Conservation (phyloP, 37 sponge, comb jelly and placozoan genomes). For the Oscarella lobularis region DNA sequence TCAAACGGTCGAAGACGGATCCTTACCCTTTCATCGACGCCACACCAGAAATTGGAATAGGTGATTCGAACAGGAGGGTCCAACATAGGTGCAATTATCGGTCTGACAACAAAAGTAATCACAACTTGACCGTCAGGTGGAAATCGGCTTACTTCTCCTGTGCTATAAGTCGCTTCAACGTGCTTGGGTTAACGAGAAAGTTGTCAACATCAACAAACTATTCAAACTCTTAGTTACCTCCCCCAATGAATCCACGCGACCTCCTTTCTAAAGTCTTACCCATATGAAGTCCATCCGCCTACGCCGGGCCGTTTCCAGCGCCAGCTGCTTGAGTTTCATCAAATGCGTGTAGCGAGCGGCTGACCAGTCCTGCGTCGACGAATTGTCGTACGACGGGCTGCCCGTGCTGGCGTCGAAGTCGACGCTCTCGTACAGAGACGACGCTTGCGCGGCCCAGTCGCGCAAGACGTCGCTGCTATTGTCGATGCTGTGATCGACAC, state of each 20-base stretch:
- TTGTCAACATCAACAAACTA: slow-evolving; percentile 72
- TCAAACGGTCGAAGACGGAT: neutral
- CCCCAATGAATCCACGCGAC: too few species aligned
- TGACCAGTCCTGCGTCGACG: too few species aligned
- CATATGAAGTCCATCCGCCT: slow-evolving; percentile 54
- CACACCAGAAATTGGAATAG: slow-evolving; percentile 78
- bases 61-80: neutral
- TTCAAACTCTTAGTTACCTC: too few species aligned
- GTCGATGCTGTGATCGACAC: too few species aligned
- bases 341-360: slow-evolving; percentile 39
- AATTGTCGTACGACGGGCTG: too few species aligned
- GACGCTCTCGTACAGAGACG: too few species aligned
- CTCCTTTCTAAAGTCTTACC: slow-evolving; percentile 20
- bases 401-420: too few species aligned
- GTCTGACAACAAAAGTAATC: slow-evolving; percentile 8
- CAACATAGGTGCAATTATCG: slow-evolving; percentile 73
- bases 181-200: slow-evolving; percentile 55
- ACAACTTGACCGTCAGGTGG: neutral
- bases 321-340: slow-evolving; percentile 48
- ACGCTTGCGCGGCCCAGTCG: too few species aligned
- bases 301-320: slow-evolving; percentile 39
- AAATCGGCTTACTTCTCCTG: slow-evolving; percentile 55
- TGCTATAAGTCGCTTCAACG: slow-evolving; percentile 36
- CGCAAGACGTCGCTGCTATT: too few species aligned
- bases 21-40: slow-evolving; percentile 41